These are phyloP conservation scores for Lottia scabra DNA, from an alignment of 2,888 invertebrate genomes.

Conservation along the genomic window DNA sequence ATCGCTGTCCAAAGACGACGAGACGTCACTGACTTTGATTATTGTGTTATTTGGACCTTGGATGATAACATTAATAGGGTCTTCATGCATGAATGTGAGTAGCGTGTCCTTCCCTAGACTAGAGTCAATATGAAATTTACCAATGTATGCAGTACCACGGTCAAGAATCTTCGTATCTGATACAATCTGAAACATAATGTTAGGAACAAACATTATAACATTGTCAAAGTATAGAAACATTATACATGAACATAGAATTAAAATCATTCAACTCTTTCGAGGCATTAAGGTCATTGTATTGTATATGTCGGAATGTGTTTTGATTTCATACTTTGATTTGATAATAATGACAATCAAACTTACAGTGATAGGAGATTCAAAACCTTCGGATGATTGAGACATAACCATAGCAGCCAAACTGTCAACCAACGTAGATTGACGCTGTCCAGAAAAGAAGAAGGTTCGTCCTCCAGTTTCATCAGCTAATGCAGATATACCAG, in stretches of 20 bases:
- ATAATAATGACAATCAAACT: neutral
- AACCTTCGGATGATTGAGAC: neutral
- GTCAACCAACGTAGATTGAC: conserved; percentile 37
- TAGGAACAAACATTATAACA: no score
- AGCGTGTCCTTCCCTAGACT: conserved; percentile 36
- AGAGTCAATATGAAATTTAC: conserved; percentile 34
- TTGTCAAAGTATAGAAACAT: no score
- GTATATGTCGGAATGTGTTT: no score
- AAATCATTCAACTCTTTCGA: no score
- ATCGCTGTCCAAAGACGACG: neutral
- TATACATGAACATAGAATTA: no score
- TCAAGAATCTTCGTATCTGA: neutral
- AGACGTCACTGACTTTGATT: conserved; percentile 3
- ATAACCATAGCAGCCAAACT: conserved; percentile 32
- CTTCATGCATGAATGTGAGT: conserved; percentile 29
- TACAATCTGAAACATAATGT: neutral
- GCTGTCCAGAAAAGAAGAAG: conserved; percentile 36
- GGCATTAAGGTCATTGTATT: no score
- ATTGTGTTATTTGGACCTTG: conserved; percentile 15
- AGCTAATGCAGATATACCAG: conserved; percentile 30
- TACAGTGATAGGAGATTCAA: neutral
- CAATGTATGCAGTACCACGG: conserved; percentile 13
- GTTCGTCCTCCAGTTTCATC: conserved; percentile 36
- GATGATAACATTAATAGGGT: conserved; percentile 25
- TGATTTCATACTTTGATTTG: no score